These are phyloP conservation scores for Anticlea derivata DNA, from an alignment of 2,888 invertebrate genomes.

Conservation along the genomic window DNA sequence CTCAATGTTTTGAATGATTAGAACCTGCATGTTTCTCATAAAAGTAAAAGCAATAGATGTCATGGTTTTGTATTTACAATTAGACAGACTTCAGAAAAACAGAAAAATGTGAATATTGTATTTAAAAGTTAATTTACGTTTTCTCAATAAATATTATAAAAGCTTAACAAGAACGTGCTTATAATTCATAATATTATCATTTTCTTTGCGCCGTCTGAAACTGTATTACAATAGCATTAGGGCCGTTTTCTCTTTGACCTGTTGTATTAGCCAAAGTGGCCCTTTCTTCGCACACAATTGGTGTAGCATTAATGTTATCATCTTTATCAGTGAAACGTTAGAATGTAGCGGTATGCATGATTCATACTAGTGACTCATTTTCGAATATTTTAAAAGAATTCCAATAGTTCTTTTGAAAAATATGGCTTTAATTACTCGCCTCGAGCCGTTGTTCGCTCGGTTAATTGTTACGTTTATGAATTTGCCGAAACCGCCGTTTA, in stretches of 20 bases:
- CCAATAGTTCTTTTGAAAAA: constrained; percentile 34
- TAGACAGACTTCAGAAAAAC: too few relatives aligned
- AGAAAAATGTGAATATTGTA: too few relatives aligned
- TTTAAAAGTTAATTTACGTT: too few relatives aligned
- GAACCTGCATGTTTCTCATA: too few relatives aligned
- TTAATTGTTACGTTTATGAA: constrained; percentile 32
- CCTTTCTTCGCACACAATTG: constrained; percentile 52
- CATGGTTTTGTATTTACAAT: too few relatives aligned
- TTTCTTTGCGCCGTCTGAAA: too few relatives aligned
- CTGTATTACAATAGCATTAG: constrained; percentile 21
- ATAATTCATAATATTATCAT: too few relatives aligned
- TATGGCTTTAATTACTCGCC: constrained; percentile 27
- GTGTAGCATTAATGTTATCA: constrained; percentile 54
- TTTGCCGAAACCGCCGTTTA: constrained; percentile 25
- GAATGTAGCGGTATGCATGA: constrained; percentile 66
- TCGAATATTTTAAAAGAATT: constrained; percentile 31
- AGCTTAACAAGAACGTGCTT: too few relatives aligned
- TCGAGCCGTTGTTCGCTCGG: constrained; percentile 19
- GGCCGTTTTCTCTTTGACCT: constrained; percentile 33
- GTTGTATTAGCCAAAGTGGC: constrained; percentile 10
- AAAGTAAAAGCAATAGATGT: too few relatives aligned
- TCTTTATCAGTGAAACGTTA: constrained; percentile 62
- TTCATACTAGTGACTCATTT: constrained; percentile 66
- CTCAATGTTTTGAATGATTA: too few relatives aligned
- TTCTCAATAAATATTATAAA: too few relatives aligned